Evolutionary conservation across 1,140 invertebrate genomes (phyloP).

Genomic region (Zaprionus lachaisei): DNA sequence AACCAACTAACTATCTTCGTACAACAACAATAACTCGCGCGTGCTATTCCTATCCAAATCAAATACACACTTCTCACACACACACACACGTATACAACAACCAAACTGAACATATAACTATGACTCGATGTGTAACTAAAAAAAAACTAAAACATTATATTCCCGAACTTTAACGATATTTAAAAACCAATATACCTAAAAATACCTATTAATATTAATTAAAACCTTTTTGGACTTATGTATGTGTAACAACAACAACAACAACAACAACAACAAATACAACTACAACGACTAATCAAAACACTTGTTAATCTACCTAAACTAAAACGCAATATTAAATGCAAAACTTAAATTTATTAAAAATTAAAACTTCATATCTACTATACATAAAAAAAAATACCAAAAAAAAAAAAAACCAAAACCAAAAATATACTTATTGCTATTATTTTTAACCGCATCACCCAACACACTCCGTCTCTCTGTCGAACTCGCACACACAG

Average conservation of each 20-base stretch:
- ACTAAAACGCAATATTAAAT: conserved; percentile 24
- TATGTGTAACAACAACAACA: neutral
- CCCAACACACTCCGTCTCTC: conserved; percentile 79
- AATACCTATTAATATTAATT: neutral
- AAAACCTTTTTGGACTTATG: neutral
- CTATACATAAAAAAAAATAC: conserved; percentile 18
- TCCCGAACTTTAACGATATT: conserved; percentile 2
- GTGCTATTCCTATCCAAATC: conserved; percentile 43
- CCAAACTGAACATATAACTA: conserved; percentile 6
- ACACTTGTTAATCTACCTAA: conserved; percentile 2
- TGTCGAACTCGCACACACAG: conserved; percentile 86
- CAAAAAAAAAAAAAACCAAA: conserved; percentile 41
- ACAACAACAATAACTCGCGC: conserved; percentile 36
- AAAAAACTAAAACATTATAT: conserved; percentile 17
- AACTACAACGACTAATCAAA: conserved; percentile 25
- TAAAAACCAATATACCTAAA: neutral
- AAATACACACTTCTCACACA: conserved; percentile 33
- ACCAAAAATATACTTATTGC: conserved; percentile 71
- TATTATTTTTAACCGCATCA: conserved; percentile 82
- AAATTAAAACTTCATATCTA: conserved; percentile 34
- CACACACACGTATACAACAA: conserved; percentile 29
- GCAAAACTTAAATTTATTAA: conserved; percentile 28
- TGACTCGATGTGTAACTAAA: conserved; percentile 23
- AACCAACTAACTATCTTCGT: conserved; percentile 45
- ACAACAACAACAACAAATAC: conserved; percentile 6